Percentiles rank a stretch among this genome's conserved stretches.
Conservation (phyloP, 2,113 vertebrate genomes). For the Crocuta crocuta region DNA sequence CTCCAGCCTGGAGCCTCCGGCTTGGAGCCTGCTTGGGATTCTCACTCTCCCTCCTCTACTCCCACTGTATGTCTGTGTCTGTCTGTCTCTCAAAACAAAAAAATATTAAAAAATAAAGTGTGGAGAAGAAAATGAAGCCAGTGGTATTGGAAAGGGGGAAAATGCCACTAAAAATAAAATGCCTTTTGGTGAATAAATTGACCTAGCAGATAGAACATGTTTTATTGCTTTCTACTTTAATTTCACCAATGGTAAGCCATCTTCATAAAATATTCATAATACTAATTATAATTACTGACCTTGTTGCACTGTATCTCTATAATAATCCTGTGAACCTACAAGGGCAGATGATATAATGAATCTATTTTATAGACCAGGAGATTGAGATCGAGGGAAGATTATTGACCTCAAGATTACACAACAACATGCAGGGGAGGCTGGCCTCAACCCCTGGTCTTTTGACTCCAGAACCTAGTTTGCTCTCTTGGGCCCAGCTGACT, state of each 20-base stretch:
- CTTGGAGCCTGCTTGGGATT: too few relatives aligned
- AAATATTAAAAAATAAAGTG: neutral
- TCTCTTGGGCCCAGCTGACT: neutral
- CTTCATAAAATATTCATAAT: neutral
- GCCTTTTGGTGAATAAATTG: neutral
- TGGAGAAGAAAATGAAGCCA: neutral
- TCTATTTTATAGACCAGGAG: neutral
- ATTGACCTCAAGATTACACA: neutral
- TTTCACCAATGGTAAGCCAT: neutral
- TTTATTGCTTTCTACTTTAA: neutral
- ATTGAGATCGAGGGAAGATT: neutral
- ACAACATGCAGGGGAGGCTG: neutral
- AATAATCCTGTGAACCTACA: neutral
- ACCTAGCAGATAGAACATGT: neutral
- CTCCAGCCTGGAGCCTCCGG: too few relatives aligned
- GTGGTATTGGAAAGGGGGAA: neutral
- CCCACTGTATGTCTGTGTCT: too few relatives aligned
- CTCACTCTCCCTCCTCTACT: too few relatives aligned
- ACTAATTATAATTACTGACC: neutral
- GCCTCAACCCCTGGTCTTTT: neutral
- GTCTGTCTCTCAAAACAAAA: too few relatives aligned
- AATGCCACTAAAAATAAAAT: neutral
- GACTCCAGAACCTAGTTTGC: neutral
- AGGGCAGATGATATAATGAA: neutral
- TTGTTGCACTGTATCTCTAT: neutral